A percentile compares a stretch with the other conserved stretches of the same genome.
These are phyloP conservation scores for Diadema setosum DNA, from an alignment of 35 echinoderm and acorn worm species.

Conservation along the genomic window DNA sequence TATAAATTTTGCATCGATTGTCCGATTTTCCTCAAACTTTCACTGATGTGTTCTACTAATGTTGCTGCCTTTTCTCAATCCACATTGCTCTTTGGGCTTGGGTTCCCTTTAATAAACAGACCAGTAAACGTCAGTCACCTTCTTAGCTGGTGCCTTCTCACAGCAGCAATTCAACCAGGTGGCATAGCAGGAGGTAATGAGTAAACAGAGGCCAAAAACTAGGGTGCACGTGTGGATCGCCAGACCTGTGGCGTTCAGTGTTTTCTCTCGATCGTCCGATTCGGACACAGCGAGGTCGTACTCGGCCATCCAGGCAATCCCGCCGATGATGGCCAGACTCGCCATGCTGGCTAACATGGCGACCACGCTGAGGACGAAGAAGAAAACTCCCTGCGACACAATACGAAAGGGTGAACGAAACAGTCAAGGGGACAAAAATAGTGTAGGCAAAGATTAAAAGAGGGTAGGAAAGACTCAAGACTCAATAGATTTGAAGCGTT, in stretches of 20 bases:
- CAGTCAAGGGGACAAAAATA: no score
- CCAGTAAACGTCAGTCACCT: background rate
- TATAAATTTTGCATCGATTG: background rate
- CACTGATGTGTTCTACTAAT: background rate
- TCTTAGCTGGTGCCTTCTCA: conserved; percentile 7
- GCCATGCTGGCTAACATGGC: background rate
- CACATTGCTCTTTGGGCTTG: background rate
- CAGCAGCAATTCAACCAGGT: conserved; percentile 11
- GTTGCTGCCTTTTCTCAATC: no score
- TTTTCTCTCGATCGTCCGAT: background rate
- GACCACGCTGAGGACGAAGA: background rate
- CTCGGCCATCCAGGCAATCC: background rate
- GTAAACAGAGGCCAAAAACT: background rate
- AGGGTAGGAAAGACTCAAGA: no score
- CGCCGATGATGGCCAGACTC: background rate
- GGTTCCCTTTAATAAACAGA: background rate
- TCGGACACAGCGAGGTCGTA: background rate
- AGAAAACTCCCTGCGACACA: background rate
- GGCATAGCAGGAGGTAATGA: background rate
- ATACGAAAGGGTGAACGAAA: no score
- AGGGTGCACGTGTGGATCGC: background rate
- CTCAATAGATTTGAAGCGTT: no score
- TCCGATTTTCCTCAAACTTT: background rate
- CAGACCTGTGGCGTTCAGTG: background rate
- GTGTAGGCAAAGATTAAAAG: no score